Evolutionary conservation across 2,797 vertebrate species (phyloP), one percentile per base, ranked within the genome.

Genomic region (Enteromius viviparus): DNA sequence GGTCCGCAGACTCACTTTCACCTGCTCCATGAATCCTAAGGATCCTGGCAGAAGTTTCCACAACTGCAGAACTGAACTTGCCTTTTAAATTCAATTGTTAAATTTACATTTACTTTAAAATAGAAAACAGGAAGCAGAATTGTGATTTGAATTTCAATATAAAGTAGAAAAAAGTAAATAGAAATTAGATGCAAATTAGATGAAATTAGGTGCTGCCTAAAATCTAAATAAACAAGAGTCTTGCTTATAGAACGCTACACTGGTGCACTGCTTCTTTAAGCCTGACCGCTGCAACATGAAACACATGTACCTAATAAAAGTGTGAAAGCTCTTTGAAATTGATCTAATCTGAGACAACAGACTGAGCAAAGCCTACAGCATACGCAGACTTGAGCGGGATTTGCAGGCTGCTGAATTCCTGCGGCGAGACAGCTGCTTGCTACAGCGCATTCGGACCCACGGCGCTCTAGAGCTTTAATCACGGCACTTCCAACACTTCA

Each of bases 391-490:
- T 86, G 87, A 91, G 86, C 87, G 89, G 91, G 91, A 91, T 87
- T 55, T 86, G 82, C 87, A 77, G 89, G 86, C 86, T 89, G 89
- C 86, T 92, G 90, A 92, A 91, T 90, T 89, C 32, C 68, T 87
- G 89, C 76, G 66, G 87, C 89, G 89, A 91, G 90, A 88, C 88
- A 89, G 88, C 85, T 23, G 72, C 80, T 81, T 40, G 77, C 85
- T 88, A 85, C 83, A 82, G 76, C 79, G 80, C 89, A 91, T 89
- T 91, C 89, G 89, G 92, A 87, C 89, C 88, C 86, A 87, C 53
- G 87, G 89, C 87, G 87, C 92, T 92, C 89, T 81, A 88, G 90
- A 92, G 91, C 91, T 93, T 95, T 94, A 95, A 94, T 95, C 90
- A 94, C 85, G 60, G 15, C 21, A 91, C 84, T 80, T 87, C 88